These are phyloP conservation scores for Clarias gariepinus DNA, from an alignment of 2,113 vertebrate genomes.

Conservation along the genomic window DNA sequence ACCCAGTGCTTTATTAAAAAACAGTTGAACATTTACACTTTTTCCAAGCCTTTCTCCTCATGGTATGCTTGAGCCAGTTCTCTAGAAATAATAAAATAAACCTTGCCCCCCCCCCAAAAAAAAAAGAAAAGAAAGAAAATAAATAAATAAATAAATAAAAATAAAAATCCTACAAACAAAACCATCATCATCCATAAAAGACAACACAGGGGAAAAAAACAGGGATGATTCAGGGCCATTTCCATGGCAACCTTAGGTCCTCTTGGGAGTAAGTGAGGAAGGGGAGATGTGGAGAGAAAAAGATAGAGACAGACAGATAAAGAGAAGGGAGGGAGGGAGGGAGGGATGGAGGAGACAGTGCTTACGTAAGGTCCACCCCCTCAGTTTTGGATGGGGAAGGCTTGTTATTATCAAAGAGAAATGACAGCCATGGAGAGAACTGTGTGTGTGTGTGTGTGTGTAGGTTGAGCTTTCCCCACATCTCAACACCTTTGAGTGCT, in stretches of 20 bases:
- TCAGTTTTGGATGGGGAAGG: conserved; percentile 17
- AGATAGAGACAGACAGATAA: conserved; percentile 16
- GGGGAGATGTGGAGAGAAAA: conserved; percentile 22
- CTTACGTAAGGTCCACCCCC: conserved; percentile 30
- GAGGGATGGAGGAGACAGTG: neutral
- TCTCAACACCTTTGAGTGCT: conserved; percentile 9
- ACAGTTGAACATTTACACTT: neutral
- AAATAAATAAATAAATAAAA: neutral
- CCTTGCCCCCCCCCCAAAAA: accelerated
- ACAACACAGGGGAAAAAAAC: neutral
- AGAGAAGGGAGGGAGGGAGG: neutral
- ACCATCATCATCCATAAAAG: neutral
- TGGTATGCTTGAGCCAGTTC: neutral
- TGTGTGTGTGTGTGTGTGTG: neutral
- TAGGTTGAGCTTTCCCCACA: neutral
- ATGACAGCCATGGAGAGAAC: conserved; percentile 18
- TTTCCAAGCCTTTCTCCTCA: neutral
- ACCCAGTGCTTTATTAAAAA: neutral
- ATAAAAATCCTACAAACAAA: neutral
- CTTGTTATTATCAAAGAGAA: conserved; percentile 40
- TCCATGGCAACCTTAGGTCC: conserved; percentile 43
- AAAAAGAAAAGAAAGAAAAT: neutral
- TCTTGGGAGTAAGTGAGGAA: conserved; percentile 8
- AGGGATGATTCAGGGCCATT: conserved; percentile 30
- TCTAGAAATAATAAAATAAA: neutral